A percentile compares a stretch with the other conserved stretches of the same genome.
Evolutionary conservation across 1,140 invertebrate species (phyloP).

Genomic region (Amyelois transitella): DNA sequence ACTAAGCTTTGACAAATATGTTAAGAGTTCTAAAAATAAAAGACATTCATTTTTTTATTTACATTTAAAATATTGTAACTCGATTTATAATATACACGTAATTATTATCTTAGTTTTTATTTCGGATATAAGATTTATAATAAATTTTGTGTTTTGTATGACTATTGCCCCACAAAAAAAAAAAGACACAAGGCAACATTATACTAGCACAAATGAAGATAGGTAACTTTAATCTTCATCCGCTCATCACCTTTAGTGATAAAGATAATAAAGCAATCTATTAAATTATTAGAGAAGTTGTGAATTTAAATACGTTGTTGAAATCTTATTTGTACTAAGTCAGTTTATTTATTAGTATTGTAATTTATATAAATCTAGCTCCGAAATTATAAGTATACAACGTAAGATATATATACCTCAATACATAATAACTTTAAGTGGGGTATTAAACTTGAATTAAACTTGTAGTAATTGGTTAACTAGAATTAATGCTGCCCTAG

Average conservation of each 20-base stretch:
- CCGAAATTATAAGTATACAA: slow-evolving; percentile 15
- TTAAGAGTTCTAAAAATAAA: background rate
- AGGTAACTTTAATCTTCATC: background rate
- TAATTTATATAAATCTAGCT: slow-evolving; percentile 16
- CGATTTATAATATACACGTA: background rate
- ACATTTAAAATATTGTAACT: background rate
- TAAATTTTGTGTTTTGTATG: background rate
- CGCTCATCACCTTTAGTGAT: background rate
- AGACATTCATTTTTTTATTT: background rate
- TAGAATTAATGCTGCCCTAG: slow-evolving; percentile 27
- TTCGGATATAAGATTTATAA: background rate
- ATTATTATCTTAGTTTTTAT: too few species aligned
- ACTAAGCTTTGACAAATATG: background rate
- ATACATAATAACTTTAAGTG: slow-evolving; percentile 20
- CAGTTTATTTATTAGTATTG: background rate
- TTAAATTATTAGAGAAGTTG: background rate
- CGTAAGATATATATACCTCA: slow-evolving; percentile 21
- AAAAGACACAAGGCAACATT: background rate
- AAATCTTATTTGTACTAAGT: background rate
- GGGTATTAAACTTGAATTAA: slow-evolving; percentile 20
- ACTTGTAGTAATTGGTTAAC: slow-evolving; percentile 20
- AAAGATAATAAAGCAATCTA: background rate
- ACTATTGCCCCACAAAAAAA: background rate
- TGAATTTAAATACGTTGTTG: background rate
- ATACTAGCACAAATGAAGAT: background rate